phyloP scores from a whole-genome alignment of 2,888 invertebrate genomes.

The Formica aserva region DNA sequence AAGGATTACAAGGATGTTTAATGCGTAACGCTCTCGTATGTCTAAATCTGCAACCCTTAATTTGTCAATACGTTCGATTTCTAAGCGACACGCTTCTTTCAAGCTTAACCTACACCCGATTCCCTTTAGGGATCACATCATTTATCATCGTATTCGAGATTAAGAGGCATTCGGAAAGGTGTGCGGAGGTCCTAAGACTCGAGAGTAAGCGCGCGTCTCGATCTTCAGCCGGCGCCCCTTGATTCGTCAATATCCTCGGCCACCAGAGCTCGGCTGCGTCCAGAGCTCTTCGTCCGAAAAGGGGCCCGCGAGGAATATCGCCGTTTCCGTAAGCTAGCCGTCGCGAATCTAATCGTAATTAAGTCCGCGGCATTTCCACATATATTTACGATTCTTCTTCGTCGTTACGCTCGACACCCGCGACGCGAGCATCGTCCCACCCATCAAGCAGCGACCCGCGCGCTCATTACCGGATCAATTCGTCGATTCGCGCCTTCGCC shows the following conservation, averaged over 20 bases:
- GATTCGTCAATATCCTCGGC: constrained; percentile 45
- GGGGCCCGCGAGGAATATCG: not conserved
- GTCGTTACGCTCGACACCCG: constrained; percentile 28
- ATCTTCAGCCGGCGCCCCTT: constrained; percentile 55
- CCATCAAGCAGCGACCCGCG: constrained; percentile 41
- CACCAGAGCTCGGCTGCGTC: constrained; percentile 6
- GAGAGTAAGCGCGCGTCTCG: constrained; percentile 30
- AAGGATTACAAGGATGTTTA: not conserved
- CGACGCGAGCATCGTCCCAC: constrained; percentile 45
- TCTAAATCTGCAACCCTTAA: constrained; percentile 1
- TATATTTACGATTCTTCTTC: constrained; percentile 57
- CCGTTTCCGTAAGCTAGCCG: not conserved
- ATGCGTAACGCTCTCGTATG: not conserved
- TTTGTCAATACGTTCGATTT: constrained; percentile 21
- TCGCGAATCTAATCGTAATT: constrained; percentile 23
- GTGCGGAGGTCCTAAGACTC: not conserved
- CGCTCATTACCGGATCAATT: constrained; percentile 60
- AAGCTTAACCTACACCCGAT: not conserved
- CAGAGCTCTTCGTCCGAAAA: not conserved
- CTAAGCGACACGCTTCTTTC: not conserved
- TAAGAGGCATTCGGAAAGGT: constrained; percentile 30
- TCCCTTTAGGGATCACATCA: not conserved
- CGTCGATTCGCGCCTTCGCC: constrained; percentile 52
- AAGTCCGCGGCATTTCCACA: constrained; percentile 22
- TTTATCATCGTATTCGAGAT: constrained; percentile 48